Conservation (phyloP, 2,113 vertebrate genomes). For the Pseudopodoces humilis region DNA sequence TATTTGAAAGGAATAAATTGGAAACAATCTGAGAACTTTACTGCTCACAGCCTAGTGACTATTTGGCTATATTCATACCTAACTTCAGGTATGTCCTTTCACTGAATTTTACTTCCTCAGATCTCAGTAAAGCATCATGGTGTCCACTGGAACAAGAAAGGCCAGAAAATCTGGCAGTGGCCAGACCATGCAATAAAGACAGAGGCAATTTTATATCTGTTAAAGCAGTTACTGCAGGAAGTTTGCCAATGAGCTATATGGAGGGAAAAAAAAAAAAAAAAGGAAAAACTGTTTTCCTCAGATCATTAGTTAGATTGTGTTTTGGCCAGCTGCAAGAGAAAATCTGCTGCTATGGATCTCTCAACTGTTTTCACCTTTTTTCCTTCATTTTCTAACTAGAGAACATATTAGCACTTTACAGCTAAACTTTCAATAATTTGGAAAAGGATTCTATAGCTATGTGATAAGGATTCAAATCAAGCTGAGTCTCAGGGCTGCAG, state of each 20-base stretch:
- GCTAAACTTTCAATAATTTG: not conserved
- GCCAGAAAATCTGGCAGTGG: constrained; percentile 5
- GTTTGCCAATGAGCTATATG: constrained; percentile 35
- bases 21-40: not conserved
- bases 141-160: constrained; percentile 30
- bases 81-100: not conserved
- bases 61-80: not conserved
- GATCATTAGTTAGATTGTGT: constrained; percentile 26
- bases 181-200: not conserved
- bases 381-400: not conserved
- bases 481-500: not conserved
- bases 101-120: not conserved
- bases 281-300: constrained; percentile 12
- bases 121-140: constrained; percentile 1
- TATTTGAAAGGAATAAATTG: not conserved
- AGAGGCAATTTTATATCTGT: constrained; percentile 21
- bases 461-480: not conserved
- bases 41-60: not conserved
- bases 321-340: constrained; percentile 41
- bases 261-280: not conserved
- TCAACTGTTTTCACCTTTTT: not conserved
- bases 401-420: not conserved
- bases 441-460: not conserved
- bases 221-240: not conserved
- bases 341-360: not conserved